Conservation (phyloP, 2,113 vertebrate genomes). For the Cygnus atratus region DNA sequence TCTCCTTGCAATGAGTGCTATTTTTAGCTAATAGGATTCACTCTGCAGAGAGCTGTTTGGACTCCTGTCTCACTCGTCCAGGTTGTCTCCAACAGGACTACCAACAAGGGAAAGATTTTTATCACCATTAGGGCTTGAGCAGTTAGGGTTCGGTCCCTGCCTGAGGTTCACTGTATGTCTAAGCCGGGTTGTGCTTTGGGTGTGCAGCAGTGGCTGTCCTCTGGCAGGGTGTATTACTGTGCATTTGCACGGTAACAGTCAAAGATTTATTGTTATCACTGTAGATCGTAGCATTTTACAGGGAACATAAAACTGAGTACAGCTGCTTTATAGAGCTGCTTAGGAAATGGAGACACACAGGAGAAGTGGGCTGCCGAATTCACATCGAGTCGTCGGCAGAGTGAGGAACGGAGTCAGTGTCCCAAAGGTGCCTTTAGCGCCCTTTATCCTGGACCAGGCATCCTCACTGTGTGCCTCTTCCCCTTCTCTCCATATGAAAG, state of each 20-base stretch:
- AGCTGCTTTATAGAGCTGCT: not conserved
- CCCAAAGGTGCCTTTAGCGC: not conserved
- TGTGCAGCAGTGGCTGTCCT: not conserved
- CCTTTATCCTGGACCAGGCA: not conserved
- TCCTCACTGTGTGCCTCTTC: not conserved
- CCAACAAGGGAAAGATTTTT: not conserved
- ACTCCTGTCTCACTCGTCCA: not conserved
- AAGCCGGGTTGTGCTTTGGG: not conserved
- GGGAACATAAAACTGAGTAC: not conserved
- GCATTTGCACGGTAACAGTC: not conserved
- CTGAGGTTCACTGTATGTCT: not conserved
- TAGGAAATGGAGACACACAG: not conserved
- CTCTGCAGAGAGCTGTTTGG: not conserved
- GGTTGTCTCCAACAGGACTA: not conserved
- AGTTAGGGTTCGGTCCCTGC: not conserved
- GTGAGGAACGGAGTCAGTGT: not conserved
- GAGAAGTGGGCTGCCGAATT: not conserved
- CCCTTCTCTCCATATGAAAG: not conserved
- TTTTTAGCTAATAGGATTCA: constrained; percentile 50
- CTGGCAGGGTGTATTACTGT: not conserved
- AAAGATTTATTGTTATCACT: not conserved
- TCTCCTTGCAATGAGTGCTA: not conserved
- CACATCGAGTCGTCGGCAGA: not conserved
- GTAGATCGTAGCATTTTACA: not conserved
- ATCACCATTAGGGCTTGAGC: not conserved